phyloP scores from a whole-genome alignment of 2,113 vertebrate species.

The Paradoxurus hermaphroditus region DNA sequence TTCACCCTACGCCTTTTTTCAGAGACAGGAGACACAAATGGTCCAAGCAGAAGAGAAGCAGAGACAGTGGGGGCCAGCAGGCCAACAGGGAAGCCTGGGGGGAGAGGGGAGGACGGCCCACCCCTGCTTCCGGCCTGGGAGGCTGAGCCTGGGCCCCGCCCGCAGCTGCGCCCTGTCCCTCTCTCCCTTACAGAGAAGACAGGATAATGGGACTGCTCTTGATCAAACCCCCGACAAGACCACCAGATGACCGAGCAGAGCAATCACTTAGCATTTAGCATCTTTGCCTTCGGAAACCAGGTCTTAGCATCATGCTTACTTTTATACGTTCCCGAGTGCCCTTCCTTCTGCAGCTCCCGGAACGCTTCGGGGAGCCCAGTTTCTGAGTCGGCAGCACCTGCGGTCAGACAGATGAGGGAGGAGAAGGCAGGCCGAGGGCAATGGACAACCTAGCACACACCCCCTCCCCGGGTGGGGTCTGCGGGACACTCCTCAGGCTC shows the following conservation, averaged over 20 bases:
- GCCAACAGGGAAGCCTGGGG: fast-evolving
- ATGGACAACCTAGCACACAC: too few relatives aligned
- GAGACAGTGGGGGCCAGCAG: fast-evolving
- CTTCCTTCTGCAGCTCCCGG: too few relatives aligned
- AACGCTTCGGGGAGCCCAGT: background rate
- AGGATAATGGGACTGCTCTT: background rate
- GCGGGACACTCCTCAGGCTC: too few relatives aligned
- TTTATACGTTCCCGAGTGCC: fast-evolving
- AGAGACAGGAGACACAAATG: background rate
- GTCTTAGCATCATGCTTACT: background rate
- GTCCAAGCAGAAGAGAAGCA: background rate
- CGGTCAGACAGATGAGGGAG: background rate
- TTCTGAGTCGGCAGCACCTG: background rate
- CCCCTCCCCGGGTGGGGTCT: too few relatives aligned
- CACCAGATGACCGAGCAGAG: fast-evolving
- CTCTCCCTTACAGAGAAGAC: background rate
- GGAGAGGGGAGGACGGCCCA: fast-evolving
- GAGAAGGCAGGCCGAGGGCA: too few relatives aligned
- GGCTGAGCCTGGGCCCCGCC: fast-evolving
- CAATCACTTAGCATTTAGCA: fast-evolving
- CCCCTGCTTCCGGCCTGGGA: fast-evolving
- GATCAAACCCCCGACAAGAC: fast-evolving
- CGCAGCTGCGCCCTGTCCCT: background rate
- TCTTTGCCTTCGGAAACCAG: background rate
- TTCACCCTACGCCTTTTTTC: background rate